These are phyloP conservation scores for Anabas testudineus DNA, from an alignment of 2,797 vertebrate species.

Conservation along the genomic window DNA sequence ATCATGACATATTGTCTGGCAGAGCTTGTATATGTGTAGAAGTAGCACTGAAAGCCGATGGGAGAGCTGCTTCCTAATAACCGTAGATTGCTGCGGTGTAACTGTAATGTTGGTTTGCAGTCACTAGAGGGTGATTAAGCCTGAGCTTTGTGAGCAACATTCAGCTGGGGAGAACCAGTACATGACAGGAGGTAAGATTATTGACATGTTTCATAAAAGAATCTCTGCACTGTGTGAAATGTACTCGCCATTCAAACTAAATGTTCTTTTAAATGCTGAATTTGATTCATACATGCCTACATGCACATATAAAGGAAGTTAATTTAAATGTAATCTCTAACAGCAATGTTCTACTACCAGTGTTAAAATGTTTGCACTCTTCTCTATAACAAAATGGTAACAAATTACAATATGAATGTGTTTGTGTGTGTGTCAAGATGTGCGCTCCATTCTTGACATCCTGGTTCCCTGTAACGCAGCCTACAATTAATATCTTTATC, in stretches of 20 bases:
- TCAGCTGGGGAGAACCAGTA: constrained; percentile 23
- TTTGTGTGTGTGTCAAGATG: background rate
- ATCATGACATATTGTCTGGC: constrained; percentile 67
- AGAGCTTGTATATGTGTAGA: constrained; percentile 23
- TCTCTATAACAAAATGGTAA: background rate
- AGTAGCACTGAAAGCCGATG: constrained; percentile 34
- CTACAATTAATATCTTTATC: background rate
- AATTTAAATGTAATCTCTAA: background rate
- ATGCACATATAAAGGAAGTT: background rate
- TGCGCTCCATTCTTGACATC: constrained; percentile 8
- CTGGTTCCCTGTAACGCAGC: constrained; percentile 1
- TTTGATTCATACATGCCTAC: background rate
- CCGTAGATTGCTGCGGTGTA: constrained; percentile 19
- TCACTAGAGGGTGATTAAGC: constrained; percentile 81
- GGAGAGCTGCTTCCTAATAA: constrained; percentile 22
- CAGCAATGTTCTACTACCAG: background rate
- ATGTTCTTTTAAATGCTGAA: background rate
- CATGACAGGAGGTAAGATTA: constrained; percentile 60
- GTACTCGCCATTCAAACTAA: background rate
- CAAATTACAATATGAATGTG: background rate
- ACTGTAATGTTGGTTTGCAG: constrained; percentile 54
- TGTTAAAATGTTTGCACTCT: background rate
- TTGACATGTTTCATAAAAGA: constrained; percentile 21
- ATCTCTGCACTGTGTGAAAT: constrained; percentile 14
- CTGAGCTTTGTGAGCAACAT: constrained; percentile 61